These are phyloP conservation scores for Scomber scombrus DNA, from an alignment of 2,113 vertebrate species.

Conservation along the genomic window DNA sequence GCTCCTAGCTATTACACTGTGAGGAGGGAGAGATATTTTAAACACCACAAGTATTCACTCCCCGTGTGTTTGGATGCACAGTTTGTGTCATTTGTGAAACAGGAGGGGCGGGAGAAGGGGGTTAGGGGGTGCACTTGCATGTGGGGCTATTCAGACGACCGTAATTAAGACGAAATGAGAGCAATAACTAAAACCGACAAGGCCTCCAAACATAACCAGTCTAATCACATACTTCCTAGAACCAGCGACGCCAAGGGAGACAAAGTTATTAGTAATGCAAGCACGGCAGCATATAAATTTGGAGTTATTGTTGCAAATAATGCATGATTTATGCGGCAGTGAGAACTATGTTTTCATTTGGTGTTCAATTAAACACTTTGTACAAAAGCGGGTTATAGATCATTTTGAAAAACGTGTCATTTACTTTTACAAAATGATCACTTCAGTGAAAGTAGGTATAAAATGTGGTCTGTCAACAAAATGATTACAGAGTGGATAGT, in stretches of 20 bases:
- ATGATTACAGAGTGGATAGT: background rate
- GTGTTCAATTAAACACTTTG: background rate
- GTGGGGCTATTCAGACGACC: constrained; percentile 54
- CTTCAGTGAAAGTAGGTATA: constrained; percentile 2
- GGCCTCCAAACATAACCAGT: constrained; percentile 67
- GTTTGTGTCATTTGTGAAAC: constrained; percentile 55
- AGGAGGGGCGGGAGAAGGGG: background rate
- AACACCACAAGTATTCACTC: constrained; percentile 62
- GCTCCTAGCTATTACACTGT: constrained; percentile 19
- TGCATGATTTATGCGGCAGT: constrained; percentile 50
- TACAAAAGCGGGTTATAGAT: constrained; percentile 13
- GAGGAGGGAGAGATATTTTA: constrained; percentile 29
- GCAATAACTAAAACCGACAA: constrained; percentile 72
- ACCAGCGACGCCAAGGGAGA: constrained; percentile 63
- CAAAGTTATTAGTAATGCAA: constrained; percentile 65
- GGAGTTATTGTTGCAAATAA: constrained; percentile 57
- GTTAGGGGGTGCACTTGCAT: constrained; percentile 36
- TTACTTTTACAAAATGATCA: constrained; percentile 20
- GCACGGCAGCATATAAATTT: constrained; percentile 33
- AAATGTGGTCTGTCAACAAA: constrained; percentile 31
- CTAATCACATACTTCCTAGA: constrained; percentile 71
- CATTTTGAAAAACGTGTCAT: constrained; percentile 6
- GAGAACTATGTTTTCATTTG: constrained; percentile 7
- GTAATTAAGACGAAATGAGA: constrained; percentile 75
- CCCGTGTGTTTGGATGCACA: constrained; percentile 64